Conservation (phyloP, 2,113 vertebrate species). For the Psittacula cyanocephala region DNA sequence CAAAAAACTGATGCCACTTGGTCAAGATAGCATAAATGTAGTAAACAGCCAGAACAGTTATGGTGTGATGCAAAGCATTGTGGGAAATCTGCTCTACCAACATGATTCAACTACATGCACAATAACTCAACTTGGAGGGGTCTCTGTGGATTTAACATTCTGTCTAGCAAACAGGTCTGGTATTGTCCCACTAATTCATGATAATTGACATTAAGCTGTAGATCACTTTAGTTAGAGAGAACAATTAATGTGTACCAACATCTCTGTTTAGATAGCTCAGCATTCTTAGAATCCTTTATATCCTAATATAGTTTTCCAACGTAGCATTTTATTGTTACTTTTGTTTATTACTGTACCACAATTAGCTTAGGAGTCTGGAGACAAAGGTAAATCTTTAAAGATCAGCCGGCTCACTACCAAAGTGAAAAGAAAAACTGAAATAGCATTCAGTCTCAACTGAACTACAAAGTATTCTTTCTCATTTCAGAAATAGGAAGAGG, state of each 20-base stretch:
- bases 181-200: neutral
- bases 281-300: neutral
- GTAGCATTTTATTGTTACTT: neutral
- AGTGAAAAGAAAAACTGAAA: neutral
- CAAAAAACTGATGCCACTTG: neutral
- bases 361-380: neutral
- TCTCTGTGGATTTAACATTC: neutral
- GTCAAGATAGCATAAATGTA: neutral
- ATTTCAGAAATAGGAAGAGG: neutral
- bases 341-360: neutral
- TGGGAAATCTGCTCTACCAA: neutral
- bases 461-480: neutral
- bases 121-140: accelerated
- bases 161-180: neutral
- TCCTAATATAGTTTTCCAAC: neutral
- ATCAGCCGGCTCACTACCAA: neutral
- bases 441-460: neutral
- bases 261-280: neutral
- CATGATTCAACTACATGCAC: neutral
- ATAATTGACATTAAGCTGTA: neutral
- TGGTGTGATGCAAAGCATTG: neutral
- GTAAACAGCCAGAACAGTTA: neutral
- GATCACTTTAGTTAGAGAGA: neutral
- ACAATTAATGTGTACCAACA: neutral
- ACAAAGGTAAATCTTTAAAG: neutral